Evolutionary conservation across 37 sponge, comb jelly and placozoan species (phyloP).

Genomic region (Oopsacas minuta): DNA sequence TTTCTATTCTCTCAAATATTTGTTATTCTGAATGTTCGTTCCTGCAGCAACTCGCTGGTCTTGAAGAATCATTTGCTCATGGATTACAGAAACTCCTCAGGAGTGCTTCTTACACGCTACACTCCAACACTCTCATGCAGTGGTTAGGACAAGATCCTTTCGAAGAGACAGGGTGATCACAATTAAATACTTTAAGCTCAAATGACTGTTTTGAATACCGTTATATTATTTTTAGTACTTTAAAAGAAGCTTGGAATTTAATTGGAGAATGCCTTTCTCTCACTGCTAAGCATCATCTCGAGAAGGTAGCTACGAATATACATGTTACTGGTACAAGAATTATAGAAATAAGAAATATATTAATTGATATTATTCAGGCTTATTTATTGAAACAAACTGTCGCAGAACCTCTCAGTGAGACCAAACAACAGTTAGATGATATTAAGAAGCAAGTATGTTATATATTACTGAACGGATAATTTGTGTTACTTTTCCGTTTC

Average conservation of each 20-base stretch:
- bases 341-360: neutral
- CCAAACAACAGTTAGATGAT: neutral
- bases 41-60: conserved; percentile 41
- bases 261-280: conserved; percentile 14
- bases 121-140: conserved; percentile 52
- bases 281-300: conserved; percentile 14
- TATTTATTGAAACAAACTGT: neutral
- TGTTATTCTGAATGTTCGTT: neutral
- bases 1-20: neutral
- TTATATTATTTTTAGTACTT: neutral
- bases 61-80: conserved; percentile 44
- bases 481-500: neutral
- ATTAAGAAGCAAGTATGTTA: conserved; percentile 11
- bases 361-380: neutral
- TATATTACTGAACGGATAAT: neutral
- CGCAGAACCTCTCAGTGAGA: neutral
- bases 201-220: neutral
- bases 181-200: neutral
- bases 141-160: conserved; percentile 48
- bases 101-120: conserved; percentile 51
- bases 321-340: neutral
- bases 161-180: conserved; percentile 76
- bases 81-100: conserved; percentile 36
- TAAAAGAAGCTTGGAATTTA: neutral
- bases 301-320: neutral